A percentile compares a stretch with the other conserved stretches of the same genome.
phyloP scores from a whole-genome alignment of 2,888 invertebrate genomes.

The Drosophila phalerata region DNA sequence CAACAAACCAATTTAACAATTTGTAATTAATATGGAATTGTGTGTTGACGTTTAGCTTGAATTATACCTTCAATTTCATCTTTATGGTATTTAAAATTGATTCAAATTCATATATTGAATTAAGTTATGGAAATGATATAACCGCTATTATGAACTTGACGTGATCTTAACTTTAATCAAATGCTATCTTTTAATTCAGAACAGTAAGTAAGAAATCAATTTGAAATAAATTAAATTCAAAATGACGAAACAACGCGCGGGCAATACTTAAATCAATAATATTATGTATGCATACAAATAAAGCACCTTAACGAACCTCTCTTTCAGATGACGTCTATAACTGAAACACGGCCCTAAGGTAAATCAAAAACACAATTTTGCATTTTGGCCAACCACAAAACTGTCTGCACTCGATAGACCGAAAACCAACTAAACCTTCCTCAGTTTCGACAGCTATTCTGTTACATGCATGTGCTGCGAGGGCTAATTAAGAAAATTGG shows the following conservation, averaged over 20 bases:
- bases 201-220: neutral
- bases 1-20: neutral
- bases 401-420: neutral
- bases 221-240: slow-evolving; percentile 4
- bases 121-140: no score
- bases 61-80: neutral
- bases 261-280: neutral
- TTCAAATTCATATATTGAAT: no score
- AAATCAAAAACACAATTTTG: neutral
- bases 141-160: no score
- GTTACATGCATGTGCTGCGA: neutral
- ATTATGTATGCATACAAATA: neutral
- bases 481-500: neutral
- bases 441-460: neutral
- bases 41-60: neutral
- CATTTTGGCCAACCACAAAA: neutral
- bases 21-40: neutral
- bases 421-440: neutral
- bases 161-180: no score
- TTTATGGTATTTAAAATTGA: no score
- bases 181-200: no score
- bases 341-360: neutral
- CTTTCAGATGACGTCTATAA: neutral
- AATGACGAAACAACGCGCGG: neutral
- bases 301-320: neutral